Evolutionary conservation across 2,888 invertebrate species (phyloP), one percentile per base, ranked within the genome.

Genomic region (Folsomia candida): DNA sequence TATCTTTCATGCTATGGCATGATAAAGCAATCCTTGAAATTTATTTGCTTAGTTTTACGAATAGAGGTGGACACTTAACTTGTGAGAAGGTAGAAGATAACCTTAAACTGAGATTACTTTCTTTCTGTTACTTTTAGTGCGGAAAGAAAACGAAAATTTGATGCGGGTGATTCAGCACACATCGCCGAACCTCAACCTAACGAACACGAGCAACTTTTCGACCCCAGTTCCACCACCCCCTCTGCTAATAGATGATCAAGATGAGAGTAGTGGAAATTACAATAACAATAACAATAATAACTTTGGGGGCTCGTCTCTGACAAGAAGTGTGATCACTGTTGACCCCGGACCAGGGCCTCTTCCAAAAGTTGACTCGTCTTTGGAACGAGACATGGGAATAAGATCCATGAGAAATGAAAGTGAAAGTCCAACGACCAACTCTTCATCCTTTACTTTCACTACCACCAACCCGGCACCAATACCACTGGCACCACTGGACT

Each of bases 81-180:
- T n/a, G n/a, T n/a, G n/a, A n/a, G n/a, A n/a, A n/a, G n/a, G n/a
- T n/a, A n/a, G 4, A 20, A 20, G 54, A 54, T 54, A 22, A 54
- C 11, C 6, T 59, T 59, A 24, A 59, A 59, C 6, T 59, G 59
- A 59, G 24, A 14, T 59, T 59, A 11, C 26, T 24, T 59, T 24
- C 25, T 59, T 24, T n/a, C 20, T 6, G n/a, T n/a, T 54, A 6
- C 26, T 87, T 88, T 80, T 88, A 93, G 93, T 93, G 84, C 91
- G 92, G 81, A 91, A 90, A 86, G 91, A 93, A 87, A 93, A 93
- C 86, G 92, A 92, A 86, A 91, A 91, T 84, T 86, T 92, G 85
- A 88, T 92, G 86, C 72, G 72, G 63, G 72, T 68, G 70, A 76
- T 76, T 67, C 76, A 76, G 67, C 72, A 54, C 26, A 51, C 54